These are phyloP conservation scores for Phataginus tetradactyla DNA, from an alignment of 2,797 vertebrate genomes.

Conservation along the genomic window DNA sequence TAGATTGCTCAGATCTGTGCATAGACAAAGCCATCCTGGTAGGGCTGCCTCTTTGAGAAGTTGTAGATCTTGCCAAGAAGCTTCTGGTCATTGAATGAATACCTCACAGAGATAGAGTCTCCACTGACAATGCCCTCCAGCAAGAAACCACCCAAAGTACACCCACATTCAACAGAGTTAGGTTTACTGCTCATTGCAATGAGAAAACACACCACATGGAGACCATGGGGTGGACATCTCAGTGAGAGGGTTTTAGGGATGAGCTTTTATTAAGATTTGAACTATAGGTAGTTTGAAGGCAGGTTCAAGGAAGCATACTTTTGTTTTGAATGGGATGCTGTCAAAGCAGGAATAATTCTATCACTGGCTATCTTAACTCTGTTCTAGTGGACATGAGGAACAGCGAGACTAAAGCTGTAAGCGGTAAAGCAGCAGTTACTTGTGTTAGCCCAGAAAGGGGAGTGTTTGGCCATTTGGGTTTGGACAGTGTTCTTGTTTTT, in stretches of 20 bases:
- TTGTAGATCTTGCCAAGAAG: not conserved
- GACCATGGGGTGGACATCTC: rapidly evolving
- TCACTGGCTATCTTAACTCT: not conserved
- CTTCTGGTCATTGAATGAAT: not conserved
- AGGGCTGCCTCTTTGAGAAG: no score
- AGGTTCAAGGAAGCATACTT: not conserved
- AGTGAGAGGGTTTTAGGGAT: not conserved
- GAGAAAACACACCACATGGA: not conserved
- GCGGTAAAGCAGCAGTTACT: not conserved
- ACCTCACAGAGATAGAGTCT: not conserved
- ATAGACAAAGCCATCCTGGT: not conserved
- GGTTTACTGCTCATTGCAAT: not conserved
- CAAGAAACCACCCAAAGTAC: not conserved
- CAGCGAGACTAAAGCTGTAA: not conserved
- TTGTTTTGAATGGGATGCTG: not conserved
- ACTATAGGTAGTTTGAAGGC: not conserved
- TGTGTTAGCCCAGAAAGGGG: not conserved
- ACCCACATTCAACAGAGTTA: not conserved
- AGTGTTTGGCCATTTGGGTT: not conserved
- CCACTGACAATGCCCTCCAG: not conserved
- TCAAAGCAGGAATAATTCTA: not conserved
- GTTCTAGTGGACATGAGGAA: not conserved
- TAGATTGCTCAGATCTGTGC: not conserved
- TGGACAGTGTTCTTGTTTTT: not conserved
- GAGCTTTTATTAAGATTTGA: not conserved